Evolutionary conservation across 2,113 vertebrate species (phyloP).

Genomic region (Thamnophis sirtalis): DNA sequence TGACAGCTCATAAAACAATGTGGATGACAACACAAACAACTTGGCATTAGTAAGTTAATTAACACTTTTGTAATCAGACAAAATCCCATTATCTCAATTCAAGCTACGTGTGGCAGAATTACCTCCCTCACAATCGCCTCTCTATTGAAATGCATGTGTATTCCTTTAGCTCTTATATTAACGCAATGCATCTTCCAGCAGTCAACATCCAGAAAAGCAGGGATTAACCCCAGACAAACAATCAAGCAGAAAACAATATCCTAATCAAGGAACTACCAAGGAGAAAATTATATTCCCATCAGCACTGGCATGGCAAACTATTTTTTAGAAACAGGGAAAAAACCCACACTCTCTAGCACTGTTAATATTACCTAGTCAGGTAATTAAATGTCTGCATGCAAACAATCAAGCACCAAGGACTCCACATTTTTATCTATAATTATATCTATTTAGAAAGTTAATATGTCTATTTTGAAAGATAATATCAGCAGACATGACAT

Average conservation of each 20-base stretch:
- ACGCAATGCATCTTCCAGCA: background rate
- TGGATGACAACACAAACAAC: background rate
- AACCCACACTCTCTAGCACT: background rate
- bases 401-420: background rate
- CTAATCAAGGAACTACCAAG: background rate
- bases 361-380: background rate
- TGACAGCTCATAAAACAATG: background rate
- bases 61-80: background rate
- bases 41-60: background rate
- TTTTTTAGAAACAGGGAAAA: background rate
- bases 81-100: background rate
- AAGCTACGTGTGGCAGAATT: background rate
- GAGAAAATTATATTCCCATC: background rate
- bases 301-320: background rate
- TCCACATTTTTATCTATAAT: background rate
- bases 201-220: background rate
- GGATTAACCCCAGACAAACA: background rate
- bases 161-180: background rate
- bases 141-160: background rate
- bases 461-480: background rate
- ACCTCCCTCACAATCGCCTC: background rate
- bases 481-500: background rate
- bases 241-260: background rate
- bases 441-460: background rate
- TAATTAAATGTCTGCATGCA: background rate